Percentiles rank a stretch among this genome's conserved stretches.
Conservation (phyloP, 2,797 vertebrate species). For the Neosilurus mollespiculum region DNA sequence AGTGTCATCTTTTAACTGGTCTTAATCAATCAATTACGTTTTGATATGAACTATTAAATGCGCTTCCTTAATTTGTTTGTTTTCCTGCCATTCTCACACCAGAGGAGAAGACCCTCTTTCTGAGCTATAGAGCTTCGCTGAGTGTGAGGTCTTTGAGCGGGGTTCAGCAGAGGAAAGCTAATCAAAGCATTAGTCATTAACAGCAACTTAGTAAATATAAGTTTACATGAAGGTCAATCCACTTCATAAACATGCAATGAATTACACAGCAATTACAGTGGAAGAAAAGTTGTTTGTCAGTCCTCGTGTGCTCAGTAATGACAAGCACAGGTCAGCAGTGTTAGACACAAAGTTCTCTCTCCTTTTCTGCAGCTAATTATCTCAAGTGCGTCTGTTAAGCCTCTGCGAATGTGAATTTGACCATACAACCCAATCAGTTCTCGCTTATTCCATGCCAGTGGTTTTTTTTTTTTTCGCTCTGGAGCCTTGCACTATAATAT, state of each 20-base stretch:
- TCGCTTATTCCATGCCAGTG: slow-evolving; percentile 4
- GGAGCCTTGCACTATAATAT: not conserved
- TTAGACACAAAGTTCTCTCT: slow-evolving; percentile 35
- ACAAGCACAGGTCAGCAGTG: slow-evolving; percentile 59
- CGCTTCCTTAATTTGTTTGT: slow-evolving; percentile 72
- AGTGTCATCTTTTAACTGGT: slow-evolving; percentile 50
- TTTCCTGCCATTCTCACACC: slow-evolving; percentile 65
- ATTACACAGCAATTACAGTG: slow-evolving; percentile 78
- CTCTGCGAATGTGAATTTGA: slow-evolving; percentile 29
- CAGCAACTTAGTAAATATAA: slow-evolving; percentile 80
- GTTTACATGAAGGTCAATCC: slow-evolving; percentile 80
- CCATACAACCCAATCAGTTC: slow-evolving; percentile 16
- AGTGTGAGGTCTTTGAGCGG: slow-evolving; percentile 71
- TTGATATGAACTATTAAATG: slow-evolving; percentile 64
- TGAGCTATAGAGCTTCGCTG: slow-evolving; percentile 46
- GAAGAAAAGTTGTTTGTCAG: slow-evolving; percentile 70
- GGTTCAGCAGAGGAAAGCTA: slow-evolving; percentile 73
- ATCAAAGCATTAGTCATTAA: slow-evolving; percentile 83
- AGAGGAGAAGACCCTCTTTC: slow-evolving; percentile 72
- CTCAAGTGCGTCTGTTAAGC: slow-evolving; percentile 42
- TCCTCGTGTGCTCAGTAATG: slow-evolving; percentile 54
- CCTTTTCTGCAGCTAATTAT: slow-evolving; percentile 49
- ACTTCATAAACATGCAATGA: slow-evolving; percentile 77
- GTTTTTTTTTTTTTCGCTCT: not conserved
- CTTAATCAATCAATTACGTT: slow-evolving; percentile 23